Evolutionary conservation across 2,797 vertebrate species (phyloP).

Genomic region (Anguilla obscura): DNA sequence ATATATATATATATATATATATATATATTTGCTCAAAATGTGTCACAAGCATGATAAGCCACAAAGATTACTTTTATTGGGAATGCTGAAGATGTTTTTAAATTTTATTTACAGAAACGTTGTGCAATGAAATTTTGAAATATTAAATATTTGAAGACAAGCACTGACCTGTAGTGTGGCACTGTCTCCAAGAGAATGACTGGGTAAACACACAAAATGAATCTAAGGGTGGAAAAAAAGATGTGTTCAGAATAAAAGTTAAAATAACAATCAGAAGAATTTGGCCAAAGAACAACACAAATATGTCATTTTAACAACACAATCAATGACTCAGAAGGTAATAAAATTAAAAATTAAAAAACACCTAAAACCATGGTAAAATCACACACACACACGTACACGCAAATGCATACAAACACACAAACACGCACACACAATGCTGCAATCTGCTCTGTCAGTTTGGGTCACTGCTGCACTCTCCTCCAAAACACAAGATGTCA

Average conservation of each 20-base stretch:
- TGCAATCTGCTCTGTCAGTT: too few relatives aligned
- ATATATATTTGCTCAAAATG: not conserved
- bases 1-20: not conserved
- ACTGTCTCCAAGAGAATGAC: constrained; percentile 68
- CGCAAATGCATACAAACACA: too few relatives aligned
- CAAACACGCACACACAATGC: too few relatives aligned
- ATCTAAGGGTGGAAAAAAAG: constrained; percentile 63
- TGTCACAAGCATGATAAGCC: not conserved
- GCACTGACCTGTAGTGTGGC: constrained; percentile 66
- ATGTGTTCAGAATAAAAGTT: constrained; percentile 1
- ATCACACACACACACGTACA: not conserved
- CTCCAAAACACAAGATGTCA: too few relatives aligned
- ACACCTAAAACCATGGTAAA: not conserved
- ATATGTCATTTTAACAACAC: not conserved
- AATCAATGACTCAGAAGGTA: not conserved
- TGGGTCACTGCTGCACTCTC: too few relatives aligned
- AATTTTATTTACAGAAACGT: not conserved
- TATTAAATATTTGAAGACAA: not conserved
- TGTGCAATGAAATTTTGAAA: not conserved
- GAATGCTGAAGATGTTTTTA: not conserved
- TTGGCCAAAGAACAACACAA: constrained; percentile 2
- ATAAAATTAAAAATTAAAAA: not conserved
- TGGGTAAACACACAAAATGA: constrained; percentile 75
- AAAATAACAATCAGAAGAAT: not conserved
- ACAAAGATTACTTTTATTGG: not conserved